Evolutionary conservation across 2,888 invertebrate genomes (phyloP), one percentile per base, ranked within the genome.

Genomic region (Mermis nigrescens): DNA sequence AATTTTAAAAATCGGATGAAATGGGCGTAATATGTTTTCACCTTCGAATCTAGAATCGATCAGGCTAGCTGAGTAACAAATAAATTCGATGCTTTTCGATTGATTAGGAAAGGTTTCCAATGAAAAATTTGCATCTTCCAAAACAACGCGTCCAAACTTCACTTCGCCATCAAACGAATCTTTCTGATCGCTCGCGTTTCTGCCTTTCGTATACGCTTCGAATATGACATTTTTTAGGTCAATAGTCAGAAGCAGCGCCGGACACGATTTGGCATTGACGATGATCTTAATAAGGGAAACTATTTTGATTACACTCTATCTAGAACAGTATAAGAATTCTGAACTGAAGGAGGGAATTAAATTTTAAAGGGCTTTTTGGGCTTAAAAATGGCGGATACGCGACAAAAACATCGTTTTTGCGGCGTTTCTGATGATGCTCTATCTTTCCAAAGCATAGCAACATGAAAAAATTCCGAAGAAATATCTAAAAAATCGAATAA

Each of bases 101-200:
- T 71, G 70, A 65, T 77, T 76, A 38, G 76, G 74, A 62, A 69
- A 75, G 48, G 70, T 70, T 62, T 76, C 76, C 65, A 73, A 76
- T 27, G 71, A 71, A 32, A 78, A 67, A 27, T 71, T 66, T 1
- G 76, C 74, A 46, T 66, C 67, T 57, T 71, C 69, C 63, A 76
- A 70, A 62, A 75, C 72, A 31, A 75, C 66, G 45, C 68, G 69
- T 4, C 73, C 74, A 58, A 76, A 66, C 12, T 73, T 61, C 48
- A 15, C 4, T 7, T 53, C 54, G 27, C 12, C 54, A 4, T 12
- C 48, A 12, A 24, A n/a, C 38, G 38, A 38, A 38, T 19, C 24
- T n/a, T n/a, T n/a, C n/a, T n/a, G n/a, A 48, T 24, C 24, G 24
- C 15, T 48, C 24, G 7, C n/a, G 29, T 53, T 29, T 29, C 29